Evolutionary conservation across 2,888 invertebrate species (phyloP).

Genomic region (Mayetiola destructor): DNA sequence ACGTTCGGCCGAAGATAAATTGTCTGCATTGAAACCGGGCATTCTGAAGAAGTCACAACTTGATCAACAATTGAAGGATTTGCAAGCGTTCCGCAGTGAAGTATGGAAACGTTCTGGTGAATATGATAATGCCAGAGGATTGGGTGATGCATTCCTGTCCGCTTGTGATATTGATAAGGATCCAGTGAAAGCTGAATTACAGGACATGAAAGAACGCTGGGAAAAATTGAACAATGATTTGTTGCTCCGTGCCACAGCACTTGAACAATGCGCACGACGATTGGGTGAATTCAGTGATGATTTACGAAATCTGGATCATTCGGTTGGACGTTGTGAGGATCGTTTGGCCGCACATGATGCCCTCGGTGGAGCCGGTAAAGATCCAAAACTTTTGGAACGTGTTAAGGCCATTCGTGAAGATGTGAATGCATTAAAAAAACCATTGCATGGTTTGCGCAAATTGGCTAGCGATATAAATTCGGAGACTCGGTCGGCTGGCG

Average conservation of each 20-base stretch:
- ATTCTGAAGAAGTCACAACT: constrained; percentile 74
- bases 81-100: constrained; percentile 81
- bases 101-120: constrained; percentile 87
- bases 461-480: constrained; percentile 59
- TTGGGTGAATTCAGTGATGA: constrained; percentile 75
- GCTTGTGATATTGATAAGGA: constrained; percentile 87
- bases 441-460: constrained; percentile 40
- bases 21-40: constrained; percentile 60
- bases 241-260: constrained; percentile 31
- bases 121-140: constrained; percentile 71
- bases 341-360: constrained; percentile 53
- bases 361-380: constrained; percentile 57
- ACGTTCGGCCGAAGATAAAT: constrained; percentile 68
- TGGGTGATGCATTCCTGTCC: constrained; percentile 76
- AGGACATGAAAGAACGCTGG: constrained; percentile 75
- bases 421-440: constrained; percentile 59
- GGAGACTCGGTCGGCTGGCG: constrained; percentile 60
- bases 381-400: constrained; percentile 70
- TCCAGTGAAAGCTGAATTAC: constrained; percentile 66
- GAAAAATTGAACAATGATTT: constrained; percentile 73
- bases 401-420: constrained; percentile 75
- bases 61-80: constrained; percentile 73
- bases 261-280: constrained; percentile 66
- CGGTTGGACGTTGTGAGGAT: constrained; percentile 79
- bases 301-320: constrained; percentile 68